A percentile compares a stretch with the other conserved stretches of the same genome.
Conservation (phyloP, 2,113 vertebrate genomes). For the Gila orcuttii region DNA sequence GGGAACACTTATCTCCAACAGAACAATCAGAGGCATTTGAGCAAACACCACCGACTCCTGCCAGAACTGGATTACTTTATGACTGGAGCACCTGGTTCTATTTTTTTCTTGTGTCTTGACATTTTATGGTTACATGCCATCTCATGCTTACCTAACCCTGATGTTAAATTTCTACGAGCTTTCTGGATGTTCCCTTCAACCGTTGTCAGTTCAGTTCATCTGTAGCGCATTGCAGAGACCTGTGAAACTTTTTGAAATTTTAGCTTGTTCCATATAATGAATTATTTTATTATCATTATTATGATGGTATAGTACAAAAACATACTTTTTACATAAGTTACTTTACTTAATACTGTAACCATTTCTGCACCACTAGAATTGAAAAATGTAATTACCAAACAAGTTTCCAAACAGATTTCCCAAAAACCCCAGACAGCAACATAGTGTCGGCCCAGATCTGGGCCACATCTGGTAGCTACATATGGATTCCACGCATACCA, state of each 20-base stretch:
- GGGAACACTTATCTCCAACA: slow-evolving; percentile 66
- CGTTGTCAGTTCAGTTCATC: background rate
- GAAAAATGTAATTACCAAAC: background rate
- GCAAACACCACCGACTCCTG: slow-evolving; percentile 50
- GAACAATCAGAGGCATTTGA: too few relatives aligned
- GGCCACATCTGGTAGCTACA: too few relatives aligned
- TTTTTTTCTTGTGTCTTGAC: slow-evolving; percentile 43
- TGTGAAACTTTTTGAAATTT: background rate
- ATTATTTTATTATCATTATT: background rate
- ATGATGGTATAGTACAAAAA: too few relatives aligned
- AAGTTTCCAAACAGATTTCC: background rate
- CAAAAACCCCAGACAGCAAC: background rate
- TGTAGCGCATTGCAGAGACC: background rate
- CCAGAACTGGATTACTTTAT: slow-evolving; percentile 66
- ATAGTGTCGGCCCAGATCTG: too few relatives aligned
- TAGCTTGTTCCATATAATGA: background rate
- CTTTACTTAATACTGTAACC: background rate
- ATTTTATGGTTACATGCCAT: slow-evolving; percentile 36
- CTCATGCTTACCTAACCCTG: slow-evolving; percentile 40
- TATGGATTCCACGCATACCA: too few relatives aligned
- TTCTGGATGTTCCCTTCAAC: background rate
- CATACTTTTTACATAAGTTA: too few relatives aligned
- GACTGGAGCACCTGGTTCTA: slow-evolving; percentile 68
- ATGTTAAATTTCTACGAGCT: slow-evolving; percentile 2
- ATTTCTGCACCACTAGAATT: background rate